These are phyloP conservation scores for Gephyroberyx darwinii DNA, from an alignment of 2,797 vertebrate species.

Conservation along the genomic window DNA sequence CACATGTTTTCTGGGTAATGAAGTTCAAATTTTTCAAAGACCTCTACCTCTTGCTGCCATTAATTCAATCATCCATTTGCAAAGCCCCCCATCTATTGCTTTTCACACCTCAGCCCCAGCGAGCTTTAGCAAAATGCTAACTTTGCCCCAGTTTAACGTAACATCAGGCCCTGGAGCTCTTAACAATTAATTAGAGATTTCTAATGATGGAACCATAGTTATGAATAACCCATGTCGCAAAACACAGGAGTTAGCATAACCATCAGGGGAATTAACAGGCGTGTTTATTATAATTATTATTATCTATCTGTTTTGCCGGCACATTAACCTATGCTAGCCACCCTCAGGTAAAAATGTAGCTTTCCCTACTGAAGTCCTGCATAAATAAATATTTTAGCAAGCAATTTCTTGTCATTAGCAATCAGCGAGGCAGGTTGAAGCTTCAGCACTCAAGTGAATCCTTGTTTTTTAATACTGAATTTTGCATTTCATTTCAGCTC, in stretches of 20 bases:
- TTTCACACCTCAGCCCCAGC: conserved; percentile 13
- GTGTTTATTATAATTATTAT: conserved; percentile 47
- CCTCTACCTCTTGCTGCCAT: no score
- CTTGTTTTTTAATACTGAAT: background rate
- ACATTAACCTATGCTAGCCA: conserved; percentile 49
- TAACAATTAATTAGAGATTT: conserved; percentile 71
- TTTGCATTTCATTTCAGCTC: background rate
- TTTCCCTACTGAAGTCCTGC: conserved; percentile 44
- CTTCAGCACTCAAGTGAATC: conserved; percentile 39
- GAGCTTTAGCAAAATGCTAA: conserved; percentile 43
- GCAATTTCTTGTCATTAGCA: conserved; percentile 50
- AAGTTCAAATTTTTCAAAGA: no score
- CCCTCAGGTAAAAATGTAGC: conserved; percentile 47
- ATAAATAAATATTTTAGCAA: conserved; percentile 52
- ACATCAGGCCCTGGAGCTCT: conserved; percentile 46
- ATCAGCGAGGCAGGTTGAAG: conserved; percentile 48
- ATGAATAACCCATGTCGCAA: conserved; percentile 72
- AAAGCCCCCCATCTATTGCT: background rate
- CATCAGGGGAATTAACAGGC: conserved; percentile 61
- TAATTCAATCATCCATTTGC: no score
- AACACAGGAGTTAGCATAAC: conserved; percentile 56
- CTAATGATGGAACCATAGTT: conserved; percentile 58
- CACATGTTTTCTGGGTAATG: no score
- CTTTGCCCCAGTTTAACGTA: conserved; percentile 54
- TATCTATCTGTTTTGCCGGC: conserved; percentile 38